Percentiles rank a stretch among this genome's conserved stretches.
These are phyloP conservation scores for Cassiopea andromeda DNA, from an alignment of 30 jellyfish, hydroid and myxozoan genomes.

Conservation along the genomic window DNA sequence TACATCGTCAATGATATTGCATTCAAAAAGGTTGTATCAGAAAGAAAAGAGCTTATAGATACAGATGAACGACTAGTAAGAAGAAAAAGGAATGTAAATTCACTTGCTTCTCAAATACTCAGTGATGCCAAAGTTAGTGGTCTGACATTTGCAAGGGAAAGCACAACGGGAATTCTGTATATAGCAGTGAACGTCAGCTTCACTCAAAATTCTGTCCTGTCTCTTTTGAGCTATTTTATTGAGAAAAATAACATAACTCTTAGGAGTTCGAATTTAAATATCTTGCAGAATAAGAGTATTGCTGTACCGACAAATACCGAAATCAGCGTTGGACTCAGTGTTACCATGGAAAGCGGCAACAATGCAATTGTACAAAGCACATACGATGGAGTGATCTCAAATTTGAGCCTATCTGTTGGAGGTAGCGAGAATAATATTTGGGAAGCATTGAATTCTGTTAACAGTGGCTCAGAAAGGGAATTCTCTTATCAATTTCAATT, in stretches of 20 bases:
- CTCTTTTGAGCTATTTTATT: neutral
- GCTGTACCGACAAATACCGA: constrained; percentile 21
- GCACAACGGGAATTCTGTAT: neutral
- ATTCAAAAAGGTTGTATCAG: constrained; percentile 2
- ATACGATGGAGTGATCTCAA: neutral
- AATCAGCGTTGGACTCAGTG: constrained; percentile 6
- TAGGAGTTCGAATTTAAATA: neutral
- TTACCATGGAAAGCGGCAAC: neutral
- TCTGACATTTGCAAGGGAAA: constrained; percentile 3
- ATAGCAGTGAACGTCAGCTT: constrained; percentile 9
- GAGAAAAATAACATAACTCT: neutral
- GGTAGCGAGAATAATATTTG: neutral
- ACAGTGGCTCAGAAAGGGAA: neutral
- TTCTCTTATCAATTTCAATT: neutral
- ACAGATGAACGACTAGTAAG: constrained; percentile 16
- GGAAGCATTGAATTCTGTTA: neutral
- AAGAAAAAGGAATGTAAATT: constrained; percentile 1
- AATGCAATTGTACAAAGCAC: neutral
- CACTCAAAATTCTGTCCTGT: neutral
- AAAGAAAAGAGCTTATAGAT: neutral
- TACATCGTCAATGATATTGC: constrained; percentile 2
- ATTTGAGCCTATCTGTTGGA: neutral
- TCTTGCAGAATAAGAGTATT: constrained; percentile 2
- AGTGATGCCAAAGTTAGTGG: neutral
- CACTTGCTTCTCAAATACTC: neutral